A percentile compares a stretch with the other conserved stretches of the same genome.
Evolutionary conservation across 2,888 invertebrate genomes (phyloP).

Genomic region (Bombyx huttoni): DNA sequence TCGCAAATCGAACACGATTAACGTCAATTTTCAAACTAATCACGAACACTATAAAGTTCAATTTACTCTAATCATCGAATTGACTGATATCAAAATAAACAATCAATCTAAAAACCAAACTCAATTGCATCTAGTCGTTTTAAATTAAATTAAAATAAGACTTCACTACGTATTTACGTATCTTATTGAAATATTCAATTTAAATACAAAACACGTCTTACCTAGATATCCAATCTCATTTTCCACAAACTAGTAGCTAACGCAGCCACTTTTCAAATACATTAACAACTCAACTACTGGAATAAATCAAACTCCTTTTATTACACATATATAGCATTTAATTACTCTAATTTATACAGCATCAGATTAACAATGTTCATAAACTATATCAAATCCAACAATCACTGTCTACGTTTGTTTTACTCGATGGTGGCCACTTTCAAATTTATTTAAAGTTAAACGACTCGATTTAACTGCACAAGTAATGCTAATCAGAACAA

Average conservation of each 20-base stretch:
- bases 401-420: constrained; percentile 63
- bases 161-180: neutral
- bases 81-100: neutral
- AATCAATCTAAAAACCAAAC: neutral
- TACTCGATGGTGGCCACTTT: constrained; percentile 65
- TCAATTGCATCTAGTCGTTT: too few species aligned
- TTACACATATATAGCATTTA: constrained; percentile 70
- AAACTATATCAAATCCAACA: constrained; percentile 74
- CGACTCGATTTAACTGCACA: constrained; percentile 31
- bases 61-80: too few species aligned
- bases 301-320: constrained; percentile 62
- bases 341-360: constrained; percentile 71
- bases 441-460: constrained; percentile 45
- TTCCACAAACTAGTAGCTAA: constrained; percentile 37
- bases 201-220: constrained; percentile 45
- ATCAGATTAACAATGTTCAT: constrained; percentile 72
- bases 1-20: neutral
- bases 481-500: constrained; percentile 36
- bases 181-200: constrained; percentile 38
- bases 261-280: constrained; percentile 28
- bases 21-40: too few species aligned
- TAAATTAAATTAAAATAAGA: too few species aligned
- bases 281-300: constrained; percentile 32
- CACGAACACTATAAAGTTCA: too few species aligned
- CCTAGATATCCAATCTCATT: constrained; percentile 46